These are phyloP conservation scores for Andricus grossulariae DNA, from an alignment of 1,140 invertebrate genomes.

Conservation along the genomic window DNA sequence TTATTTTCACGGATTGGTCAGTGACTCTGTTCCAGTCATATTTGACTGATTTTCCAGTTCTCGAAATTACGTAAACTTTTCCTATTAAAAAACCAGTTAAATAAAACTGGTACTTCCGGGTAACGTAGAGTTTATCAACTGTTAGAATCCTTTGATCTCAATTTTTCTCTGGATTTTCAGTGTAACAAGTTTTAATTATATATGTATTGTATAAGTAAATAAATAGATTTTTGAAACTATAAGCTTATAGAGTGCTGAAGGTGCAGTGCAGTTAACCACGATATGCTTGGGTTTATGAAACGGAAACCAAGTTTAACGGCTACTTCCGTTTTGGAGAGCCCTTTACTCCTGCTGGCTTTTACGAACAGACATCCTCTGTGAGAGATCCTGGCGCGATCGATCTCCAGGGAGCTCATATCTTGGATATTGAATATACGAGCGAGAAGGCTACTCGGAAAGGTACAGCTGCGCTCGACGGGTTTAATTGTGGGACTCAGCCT, in stretches of 20 bases:
- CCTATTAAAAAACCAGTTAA: too few species aligned
- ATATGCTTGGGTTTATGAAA: conserved; percentile 22
- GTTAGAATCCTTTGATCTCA: too few species aligned
- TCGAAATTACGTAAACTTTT: too few species aligned
- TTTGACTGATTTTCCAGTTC: too few species aligned
- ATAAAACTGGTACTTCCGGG: too few species aligned
- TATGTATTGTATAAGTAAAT: too few species aligned
- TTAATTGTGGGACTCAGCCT: conserved; percentile 71
- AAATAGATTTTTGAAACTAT: background rate
- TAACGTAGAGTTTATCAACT: too few species aligned
- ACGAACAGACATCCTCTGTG: conserved; percentile 27
- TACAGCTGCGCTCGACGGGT: conserved; percentile 62
- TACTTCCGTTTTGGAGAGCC: conserved; percentile 30
- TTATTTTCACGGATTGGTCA: too few species aligned
- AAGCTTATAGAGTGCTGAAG: background rate
- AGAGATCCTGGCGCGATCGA: conserved; percentile 45
- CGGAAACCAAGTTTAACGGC: conserved; percentile 30
- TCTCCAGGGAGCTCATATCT: conserved; percentile 53
- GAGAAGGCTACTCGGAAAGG: conserved; percentile 44
- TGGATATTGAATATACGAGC: conserved; percentile 57
- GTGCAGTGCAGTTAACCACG: background rate
- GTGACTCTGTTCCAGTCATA: too few species aligned
- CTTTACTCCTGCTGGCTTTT: conserved; percentile 14
- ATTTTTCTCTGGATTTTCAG: too few species aligned
- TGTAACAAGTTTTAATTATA: too few species aligned